Evolutionary conservation across 2,113 vertebrate genomes (phyloP).

Genomic region (Athene cunicularia): DNA sequence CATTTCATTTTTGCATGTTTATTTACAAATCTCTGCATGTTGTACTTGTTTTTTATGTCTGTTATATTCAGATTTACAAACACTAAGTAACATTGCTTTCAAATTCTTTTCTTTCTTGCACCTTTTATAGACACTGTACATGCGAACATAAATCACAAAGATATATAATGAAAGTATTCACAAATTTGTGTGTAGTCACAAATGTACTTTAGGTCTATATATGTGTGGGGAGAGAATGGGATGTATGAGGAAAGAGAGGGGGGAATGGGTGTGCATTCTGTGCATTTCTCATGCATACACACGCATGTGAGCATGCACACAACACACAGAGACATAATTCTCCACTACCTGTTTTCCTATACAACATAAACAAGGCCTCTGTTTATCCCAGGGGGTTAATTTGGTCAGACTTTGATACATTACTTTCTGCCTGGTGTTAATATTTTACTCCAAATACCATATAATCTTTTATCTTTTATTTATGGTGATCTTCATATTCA

Average conservation of each 20-base stretch:
- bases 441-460: slow-evolving; percentile 71
- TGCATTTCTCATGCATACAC: background rate
- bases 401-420: slow-evolving; percentile 60
- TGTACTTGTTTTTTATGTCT: background rate
- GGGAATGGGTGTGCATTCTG: background rate
- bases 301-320: fast-evolving
- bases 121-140: background rate
- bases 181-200: background rate
- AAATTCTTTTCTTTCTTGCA: background rate
- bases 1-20: background rate
- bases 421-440: slow-evolving; percentile 58
- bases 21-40: background rate
- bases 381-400: slow-evolving; percentile 59
- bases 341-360: slow-evolving; percentile 31
- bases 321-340: background rate
- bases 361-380: slow-evolving; percentile 30
- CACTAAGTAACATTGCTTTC: background rate
- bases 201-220: background rate
- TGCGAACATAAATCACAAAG: background rate
- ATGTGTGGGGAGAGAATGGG: background rate
- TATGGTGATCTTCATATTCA: slow-evolving; percentile 72
- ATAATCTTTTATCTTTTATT: slow-evolving; percentile 78
- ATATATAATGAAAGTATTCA: background rate
- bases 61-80: background rate
- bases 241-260: fast-evolving